Percentiles rank a stretch among this genome's conserved stretches.
Evolutionary conservation across 2,113 vertebrate species (phyloP).

Genomic region (Corynorhinus townsendii): DNA sequence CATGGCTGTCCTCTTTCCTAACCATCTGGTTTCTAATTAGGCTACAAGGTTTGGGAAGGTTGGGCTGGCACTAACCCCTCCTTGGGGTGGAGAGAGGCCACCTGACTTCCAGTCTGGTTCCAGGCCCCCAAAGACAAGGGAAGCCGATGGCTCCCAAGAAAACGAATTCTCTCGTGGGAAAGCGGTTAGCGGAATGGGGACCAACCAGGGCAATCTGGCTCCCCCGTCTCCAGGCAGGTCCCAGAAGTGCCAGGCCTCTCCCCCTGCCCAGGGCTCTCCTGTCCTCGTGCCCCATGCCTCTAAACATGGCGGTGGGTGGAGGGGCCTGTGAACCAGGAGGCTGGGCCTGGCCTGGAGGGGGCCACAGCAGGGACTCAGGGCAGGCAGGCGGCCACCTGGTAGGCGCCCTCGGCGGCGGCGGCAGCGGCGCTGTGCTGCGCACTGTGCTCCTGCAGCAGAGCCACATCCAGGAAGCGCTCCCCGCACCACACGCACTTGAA

Average conservation of each 20-base stretch:
- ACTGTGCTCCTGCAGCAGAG: conserved; percentile 95
- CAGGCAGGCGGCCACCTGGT: conserved; percentile 91
- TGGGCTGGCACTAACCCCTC: not conserved
- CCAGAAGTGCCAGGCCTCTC: not conserved
- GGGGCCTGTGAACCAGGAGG: not conserved
- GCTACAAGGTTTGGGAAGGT: not conserved
- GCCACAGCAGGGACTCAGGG: conserved; percentile 71
- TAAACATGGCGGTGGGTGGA: not conserved
- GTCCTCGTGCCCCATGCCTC: not conserved
- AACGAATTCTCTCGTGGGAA: not conserved
- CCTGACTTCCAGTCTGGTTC: not conserved
- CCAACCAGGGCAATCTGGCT: not conserved
- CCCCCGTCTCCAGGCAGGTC: not conserved
- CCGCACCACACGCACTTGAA: conserved; percentile 99
- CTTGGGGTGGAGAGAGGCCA: not conserved
- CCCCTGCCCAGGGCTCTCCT: not conserved
- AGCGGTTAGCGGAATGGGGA: not conserved
- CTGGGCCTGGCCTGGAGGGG: not conserved
- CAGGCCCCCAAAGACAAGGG: not conserved
- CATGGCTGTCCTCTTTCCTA: not conserved
- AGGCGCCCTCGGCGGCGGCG: conserved; percentile 86
- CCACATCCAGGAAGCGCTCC: conserved; percentile 94
- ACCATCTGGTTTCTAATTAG: not conserved
- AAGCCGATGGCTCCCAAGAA: not conserved
- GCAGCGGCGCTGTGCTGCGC: conserved; percentile 92